Evolutionary conservation across 1,140 invertebrate species (phyloP).

Genomic region (Drosophila kikkawai): DNA sequence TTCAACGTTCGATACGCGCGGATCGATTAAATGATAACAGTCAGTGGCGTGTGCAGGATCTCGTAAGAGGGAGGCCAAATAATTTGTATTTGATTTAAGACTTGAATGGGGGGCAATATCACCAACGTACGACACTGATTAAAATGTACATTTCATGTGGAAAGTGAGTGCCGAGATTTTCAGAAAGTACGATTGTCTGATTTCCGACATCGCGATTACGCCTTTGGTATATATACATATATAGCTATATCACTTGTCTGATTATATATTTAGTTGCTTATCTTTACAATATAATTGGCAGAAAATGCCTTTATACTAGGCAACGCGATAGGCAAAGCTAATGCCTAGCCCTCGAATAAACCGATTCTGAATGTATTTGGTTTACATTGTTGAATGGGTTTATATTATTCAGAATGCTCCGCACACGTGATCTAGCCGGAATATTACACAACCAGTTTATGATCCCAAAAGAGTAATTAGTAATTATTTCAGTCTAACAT

Average conservation of each 20-base stretch:
- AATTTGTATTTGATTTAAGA: not conserved
- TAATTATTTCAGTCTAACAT: not conserved
- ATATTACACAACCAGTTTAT: not conserved
- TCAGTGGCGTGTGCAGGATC: not conserved
- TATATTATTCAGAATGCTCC: not conserved
- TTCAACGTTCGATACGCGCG: constrained; percentile 67
- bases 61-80: not conserved
- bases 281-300: constrained; percentile 55
- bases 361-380: not conserved
- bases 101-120: constrained; percentile 7
- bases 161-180: constrained; percentile 20
- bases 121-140: not conserved
- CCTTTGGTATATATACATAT: not conserved
- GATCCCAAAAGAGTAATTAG: not conserved
- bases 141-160: constrained; percentile 7
- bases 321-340: constrained; percentile 10
- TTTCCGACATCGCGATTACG: constrained; percentile 21
- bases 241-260: not conserved
- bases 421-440: constrained; percentile 7
- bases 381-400: not conserved
- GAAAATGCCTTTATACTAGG: constrained; percentile 24
- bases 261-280: constrained; percentile 15
- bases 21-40: constrained; percentile 31
- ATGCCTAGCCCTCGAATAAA: constrained; percentile 2
- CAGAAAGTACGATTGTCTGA: constrained; percentile 4